Evolutionary conservation across 2,888 invertebrate species (phyloP), one percentile per base, ranked within the genome.

Genomic region (Ischnura elegans): DNA sequence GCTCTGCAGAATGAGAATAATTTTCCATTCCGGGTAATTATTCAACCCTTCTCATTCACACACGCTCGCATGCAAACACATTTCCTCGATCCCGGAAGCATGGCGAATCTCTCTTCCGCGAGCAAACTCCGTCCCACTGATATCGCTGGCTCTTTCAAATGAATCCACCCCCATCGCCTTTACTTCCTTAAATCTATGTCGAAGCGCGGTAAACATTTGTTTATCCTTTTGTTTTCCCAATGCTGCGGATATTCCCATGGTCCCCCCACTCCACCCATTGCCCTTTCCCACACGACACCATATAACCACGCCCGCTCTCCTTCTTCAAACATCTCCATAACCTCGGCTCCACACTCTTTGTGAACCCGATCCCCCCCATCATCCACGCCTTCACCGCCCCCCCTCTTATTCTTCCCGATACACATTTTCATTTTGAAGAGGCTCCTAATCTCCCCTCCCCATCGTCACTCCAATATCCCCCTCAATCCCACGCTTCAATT

Each of bases 311-410:
- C 61, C 36, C 29, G 43, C 61, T 8, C 61, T n/a, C n/a, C 90
- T 61, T 90, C 90, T 90, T 90, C 90, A 90, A 90, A 90, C 61
- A 90, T 90, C 90, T 76, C 76, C 76, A 76, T 76, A 76, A 29
- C 76, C 76, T 76, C 76, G 29, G n/a, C 76, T 36, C 76, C 76
- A 29, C 36, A 25, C 76, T 36, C 36, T 76, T 51, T 36, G 13
- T 76, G 10, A 8, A 25, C n/a, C 36, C 29, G 3, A 13, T 10
- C 76, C 16, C 61, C 25, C 61, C 29, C 36, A 76, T 76, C 76
- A 76, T 76, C 76, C 36, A 36, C 51, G 42, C 43, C 43, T 36
- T 61, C 61, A 2, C 51, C 55, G 16, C 36, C n/a, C 21, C 21
- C 87, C 51, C 36, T n/a, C n/a, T n/a, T n/a, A n/a, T n/a, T n/a